These are phyloP conservation scores for Poeciliopsis presidionis DNA, from an alignment of 2,797 vertebrate genomes.

Conservation along the genomic window DNA sequence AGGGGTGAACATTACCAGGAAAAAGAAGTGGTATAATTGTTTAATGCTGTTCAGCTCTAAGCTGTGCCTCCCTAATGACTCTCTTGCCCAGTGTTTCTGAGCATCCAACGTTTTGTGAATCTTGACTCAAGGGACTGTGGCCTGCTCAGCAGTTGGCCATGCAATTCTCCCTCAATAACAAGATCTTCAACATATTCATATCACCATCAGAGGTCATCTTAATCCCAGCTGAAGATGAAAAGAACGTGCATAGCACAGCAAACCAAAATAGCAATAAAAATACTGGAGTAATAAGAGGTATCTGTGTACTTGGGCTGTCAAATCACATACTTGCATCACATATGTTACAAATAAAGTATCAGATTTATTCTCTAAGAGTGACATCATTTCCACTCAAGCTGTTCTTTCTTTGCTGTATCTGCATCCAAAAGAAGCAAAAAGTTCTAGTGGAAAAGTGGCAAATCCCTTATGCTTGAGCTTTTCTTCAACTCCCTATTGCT, in stretches of 20 bases:
- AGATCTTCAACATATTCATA: not conserved
- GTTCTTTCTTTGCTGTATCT: not conserved
- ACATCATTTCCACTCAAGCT: not conserved
- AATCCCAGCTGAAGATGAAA: not conserved
- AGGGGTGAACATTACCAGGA: not conserved
- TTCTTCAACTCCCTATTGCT: not conserved
- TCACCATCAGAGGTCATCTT: not conserved
- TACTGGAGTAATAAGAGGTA: not conserved
- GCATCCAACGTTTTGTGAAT: not conserved
- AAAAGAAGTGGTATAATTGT: not conserved
- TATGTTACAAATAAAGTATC: not conserved
- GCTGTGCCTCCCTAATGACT: not conserved
- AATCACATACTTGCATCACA: not conserved
- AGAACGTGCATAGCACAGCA: not conserved
- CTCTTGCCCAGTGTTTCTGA: not conserved
- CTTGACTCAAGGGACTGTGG: not conserved
- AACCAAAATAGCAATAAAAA: not conserved
- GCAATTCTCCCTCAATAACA: not conserved
- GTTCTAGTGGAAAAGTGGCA: not conserved
- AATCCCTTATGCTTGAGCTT: not conserved
- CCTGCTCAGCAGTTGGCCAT: not conserved
- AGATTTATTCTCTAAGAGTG: not conserved
- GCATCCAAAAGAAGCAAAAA: not conserved
- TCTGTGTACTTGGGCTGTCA: not conserved
- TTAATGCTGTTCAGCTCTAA: not conserved